Conservation (phyloP, 1,140 invertebrate genomes). For the Stratiolaelaps scimitus region DNA sequence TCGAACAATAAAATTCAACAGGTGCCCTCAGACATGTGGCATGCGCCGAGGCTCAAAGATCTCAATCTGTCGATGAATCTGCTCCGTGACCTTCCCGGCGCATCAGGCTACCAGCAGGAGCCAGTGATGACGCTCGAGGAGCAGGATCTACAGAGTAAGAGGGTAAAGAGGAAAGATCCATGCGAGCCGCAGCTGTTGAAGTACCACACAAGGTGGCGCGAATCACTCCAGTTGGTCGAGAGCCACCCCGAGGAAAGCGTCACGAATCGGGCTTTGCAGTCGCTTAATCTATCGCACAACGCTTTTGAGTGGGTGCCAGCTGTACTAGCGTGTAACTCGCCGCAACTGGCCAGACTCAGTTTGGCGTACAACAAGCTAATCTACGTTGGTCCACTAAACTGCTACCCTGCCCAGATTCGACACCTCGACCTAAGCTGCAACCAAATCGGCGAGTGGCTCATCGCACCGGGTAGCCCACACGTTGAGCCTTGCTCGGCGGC, state of each 20-base stretch:
- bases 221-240: constrained; percentile 30
- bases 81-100: constrained; percentile 58
- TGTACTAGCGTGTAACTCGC: constrained; percentile 73
- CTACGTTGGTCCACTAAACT: constrained; percentile 69
- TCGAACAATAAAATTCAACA: constrained; percentile 84
- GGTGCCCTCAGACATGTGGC: constrained; percentile 75
- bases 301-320: constrained; percentile 69
- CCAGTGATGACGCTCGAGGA: constrained; percentile 12
- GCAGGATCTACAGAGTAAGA: constrained; percentile 38
- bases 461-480: constrained; percentile 1
- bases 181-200: constrained; percentile 35
- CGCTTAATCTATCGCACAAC: constrained; percentile 80
- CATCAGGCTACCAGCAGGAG: constrained; percentile 15
- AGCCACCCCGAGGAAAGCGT: constrained; percentile 23
- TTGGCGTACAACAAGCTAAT: constrained; percentile 66
- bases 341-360: constrained; percentile 69
- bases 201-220: constrained; percentile 36
- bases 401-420: constrained; percentile 71
- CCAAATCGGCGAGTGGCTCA: constrained; percentile 69
- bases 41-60: constrained; percentile 71
- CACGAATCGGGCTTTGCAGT: constrained; percentile 6
- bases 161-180: constrained; percentile 36
- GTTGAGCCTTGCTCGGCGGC: constrained; percentile 27
- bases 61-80: constrained; percentile 82
- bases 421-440: constrained; percentile 88